phyloP scores from a whole-genome alignment of 2,888 invertebrate genomes.

The Cheilosia urbana region DNA sequence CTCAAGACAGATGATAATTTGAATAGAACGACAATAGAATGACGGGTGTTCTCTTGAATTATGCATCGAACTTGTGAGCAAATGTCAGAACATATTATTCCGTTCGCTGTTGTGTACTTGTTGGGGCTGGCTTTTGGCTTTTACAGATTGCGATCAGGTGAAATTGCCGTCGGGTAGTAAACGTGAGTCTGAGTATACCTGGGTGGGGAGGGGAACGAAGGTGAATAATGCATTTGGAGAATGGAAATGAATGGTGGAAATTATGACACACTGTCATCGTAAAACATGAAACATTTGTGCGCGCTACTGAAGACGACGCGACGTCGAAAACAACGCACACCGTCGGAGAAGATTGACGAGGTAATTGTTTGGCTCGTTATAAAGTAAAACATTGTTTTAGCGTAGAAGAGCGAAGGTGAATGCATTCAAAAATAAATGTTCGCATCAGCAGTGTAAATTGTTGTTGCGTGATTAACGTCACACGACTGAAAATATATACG shows the following conservation, averaged over 20 bases:
- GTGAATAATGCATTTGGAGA: slow-evolving; percentile 73
- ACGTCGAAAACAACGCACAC: slow-evolving; percentile 17
- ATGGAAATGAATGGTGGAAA: slow-evolving; percentile 73
- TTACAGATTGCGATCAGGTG: slow-evolving; percentile 71
- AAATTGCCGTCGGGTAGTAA: slow-evolving; percentile 45
- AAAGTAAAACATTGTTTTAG: slow-evolving; percentile 67
- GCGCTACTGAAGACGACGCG: slow-evolving; percentile 33
- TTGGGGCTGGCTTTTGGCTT: slow-evolving; percentile 48
- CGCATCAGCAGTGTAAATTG: no score
- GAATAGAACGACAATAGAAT: slow-evolving; percentile 75
- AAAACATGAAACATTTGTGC: slow-evolving; percentile 68
- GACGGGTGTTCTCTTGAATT: slow-evolving; percentile 74
- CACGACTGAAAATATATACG: no score
- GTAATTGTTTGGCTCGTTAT: slow-evolving; percentile 70
- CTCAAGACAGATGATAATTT: slow-evolving; percentile 72
- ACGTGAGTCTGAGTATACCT: neutral
- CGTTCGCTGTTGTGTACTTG: slow-evolving; percentile 33
- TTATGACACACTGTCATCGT: slow-evolving; percentile 75
- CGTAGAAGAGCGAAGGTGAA: neutral
- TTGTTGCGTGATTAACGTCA: no score
- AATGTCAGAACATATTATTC: slow-evolving; percentile 65
- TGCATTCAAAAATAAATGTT: no score
- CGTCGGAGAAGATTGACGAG: slow-evolving; percentile 62
- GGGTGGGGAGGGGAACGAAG: neutral
- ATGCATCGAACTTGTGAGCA: slow-evolving; percentile 72